These are phyloP conservation scores for Cephalotes varians DNA, from an alignment of 2,888 invertebrate genomes.

Conservation along the genomic window DNA sequence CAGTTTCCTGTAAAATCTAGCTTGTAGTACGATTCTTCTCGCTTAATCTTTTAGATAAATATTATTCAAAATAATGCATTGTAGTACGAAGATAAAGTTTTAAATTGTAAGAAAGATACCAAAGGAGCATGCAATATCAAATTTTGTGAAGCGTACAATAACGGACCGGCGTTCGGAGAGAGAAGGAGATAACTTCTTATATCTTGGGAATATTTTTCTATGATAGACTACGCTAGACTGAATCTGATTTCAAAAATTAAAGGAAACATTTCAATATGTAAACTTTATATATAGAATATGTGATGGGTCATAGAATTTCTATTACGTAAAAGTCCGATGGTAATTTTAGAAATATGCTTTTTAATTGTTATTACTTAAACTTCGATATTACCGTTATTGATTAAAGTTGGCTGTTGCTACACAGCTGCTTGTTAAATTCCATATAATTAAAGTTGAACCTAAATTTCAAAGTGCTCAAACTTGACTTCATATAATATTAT, in stretches of 20 bases:
- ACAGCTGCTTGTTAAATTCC: slow-evolving; percentile 31
- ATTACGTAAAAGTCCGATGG: not conserved
- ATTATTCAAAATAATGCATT: not conserved
- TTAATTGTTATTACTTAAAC: slow-evolving; percentile 4
- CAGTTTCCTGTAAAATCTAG: not conserved
- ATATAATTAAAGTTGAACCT: slow-evolving; percentile 21
- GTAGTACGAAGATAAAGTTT: not conserved
- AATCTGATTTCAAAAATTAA: not conserved
- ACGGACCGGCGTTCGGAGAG: not conserved
- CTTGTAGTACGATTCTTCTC: not conserved
- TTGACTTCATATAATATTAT: slow-evolving; percentile 19
- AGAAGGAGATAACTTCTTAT: slow-evolving; percentile 7
- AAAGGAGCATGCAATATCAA: not conserved
- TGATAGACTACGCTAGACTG: not conserved
- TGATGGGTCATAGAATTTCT: not conserved
- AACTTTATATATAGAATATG: not conserved
- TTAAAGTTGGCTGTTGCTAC: not conserved
- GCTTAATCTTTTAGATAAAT: not conserved
- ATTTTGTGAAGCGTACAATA: not conserved
- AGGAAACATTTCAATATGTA: slow-evolving; percentile 10
- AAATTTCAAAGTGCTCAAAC: slow-evolving; percentile 29
- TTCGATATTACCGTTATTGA: slow-evolving; percentile 4
- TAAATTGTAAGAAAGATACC: not conserved
- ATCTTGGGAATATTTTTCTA: slow-evolving; percentile 8
- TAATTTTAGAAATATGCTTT: not conserved